phyloP scores from a whole-genome alignment of 2,797 vertebrate genomes.

The Bradypodion ventrale region DNA sequence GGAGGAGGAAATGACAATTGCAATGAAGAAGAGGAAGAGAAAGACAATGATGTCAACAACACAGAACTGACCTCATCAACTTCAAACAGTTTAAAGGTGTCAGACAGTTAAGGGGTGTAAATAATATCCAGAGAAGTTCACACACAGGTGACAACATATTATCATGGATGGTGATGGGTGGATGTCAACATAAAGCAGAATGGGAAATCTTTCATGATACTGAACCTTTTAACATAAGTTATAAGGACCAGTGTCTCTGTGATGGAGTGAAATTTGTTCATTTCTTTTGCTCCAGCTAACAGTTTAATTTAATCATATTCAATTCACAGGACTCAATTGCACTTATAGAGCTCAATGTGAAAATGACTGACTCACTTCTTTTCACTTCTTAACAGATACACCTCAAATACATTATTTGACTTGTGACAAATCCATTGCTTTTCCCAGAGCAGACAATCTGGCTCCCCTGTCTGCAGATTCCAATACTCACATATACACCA shows the following conservation, averaged over 20 bases:
- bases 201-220: background rate
- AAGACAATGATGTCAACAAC: background rate
- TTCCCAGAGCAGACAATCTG: background rate
- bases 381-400: background rate
- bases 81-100: background rate
- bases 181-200: background rate
- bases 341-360: background rate
- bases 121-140: too few species aligned
- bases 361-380: background rate
- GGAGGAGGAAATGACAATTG: background rate
- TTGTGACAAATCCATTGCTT: background rate
- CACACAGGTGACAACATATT: background rate
- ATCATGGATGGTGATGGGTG: background rate
- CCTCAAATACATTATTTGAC: background rate
- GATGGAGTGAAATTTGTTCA: background rate
- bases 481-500: background rate
- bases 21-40: too few species aligned
- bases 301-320: background rate
- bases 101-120: background rate
- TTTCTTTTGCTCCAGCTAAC: too few species aligned
- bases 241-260: background rate
- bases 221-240: background rate
- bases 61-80: background rate
- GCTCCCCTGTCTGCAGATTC: background rate
- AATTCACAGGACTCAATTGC: background rate